phyloP scores from a whole-genome alignment of 1,140 invertebrate species.

The Drosophila pallidifrons region DNA sequence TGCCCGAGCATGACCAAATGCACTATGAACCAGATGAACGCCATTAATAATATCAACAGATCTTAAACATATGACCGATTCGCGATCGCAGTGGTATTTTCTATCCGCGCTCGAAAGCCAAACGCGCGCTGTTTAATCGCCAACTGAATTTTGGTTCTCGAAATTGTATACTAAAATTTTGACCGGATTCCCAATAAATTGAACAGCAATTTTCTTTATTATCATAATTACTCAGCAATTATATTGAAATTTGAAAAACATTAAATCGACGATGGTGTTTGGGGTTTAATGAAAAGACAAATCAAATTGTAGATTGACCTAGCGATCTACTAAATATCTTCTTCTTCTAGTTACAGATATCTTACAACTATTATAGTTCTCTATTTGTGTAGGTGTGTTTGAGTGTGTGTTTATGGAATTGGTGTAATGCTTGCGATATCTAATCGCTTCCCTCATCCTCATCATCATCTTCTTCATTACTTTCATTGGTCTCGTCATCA shows the following conservation, averaged over 20 bases:
- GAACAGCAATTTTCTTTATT: slow-evolving; percentile 5
- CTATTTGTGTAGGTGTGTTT: background rate
- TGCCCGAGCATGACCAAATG: slow-evolving; percentile 41
- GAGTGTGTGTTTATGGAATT: slow-evolving; percentile 11
- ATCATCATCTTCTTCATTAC: slow-evolving; percentile 40
- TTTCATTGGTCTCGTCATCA: slow-evolving; percentile 50
- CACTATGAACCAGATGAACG: slow-evolving; percentile 23
- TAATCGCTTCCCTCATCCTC: slow-evolving; percentile 79
- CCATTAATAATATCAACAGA: slow-evolving; percentile 25
- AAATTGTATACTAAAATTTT: slow-evolving; percentile 1
- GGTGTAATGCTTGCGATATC: slow-evolving; percentile 13
- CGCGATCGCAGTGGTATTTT: background rate
- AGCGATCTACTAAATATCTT: background rate
- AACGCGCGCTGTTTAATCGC: background rate
- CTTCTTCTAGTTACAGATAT: slow-evolving; percentile 29
- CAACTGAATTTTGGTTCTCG: slow-evolving; percentile 4
- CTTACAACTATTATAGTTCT: slow-evolving; percentile 29
- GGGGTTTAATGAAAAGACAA: slow-evolving; percentile 38
- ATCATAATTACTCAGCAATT: slow-evolving; percentile 36
- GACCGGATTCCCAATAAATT: slow-evolving; percentile 15
- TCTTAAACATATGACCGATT: background rate
- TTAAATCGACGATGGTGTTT: slow-evolving; percentile 5
- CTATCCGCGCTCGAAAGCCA: background rate
- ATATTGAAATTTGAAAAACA: slow-evolving; percentile 37
- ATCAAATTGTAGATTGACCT: slow-evolving; percentile 15